These are phyloP conservation scores for Perodicticus potto DNA, from an alignment of 2,797 vertebrate species.

Conservation along the genomic window DNA sequence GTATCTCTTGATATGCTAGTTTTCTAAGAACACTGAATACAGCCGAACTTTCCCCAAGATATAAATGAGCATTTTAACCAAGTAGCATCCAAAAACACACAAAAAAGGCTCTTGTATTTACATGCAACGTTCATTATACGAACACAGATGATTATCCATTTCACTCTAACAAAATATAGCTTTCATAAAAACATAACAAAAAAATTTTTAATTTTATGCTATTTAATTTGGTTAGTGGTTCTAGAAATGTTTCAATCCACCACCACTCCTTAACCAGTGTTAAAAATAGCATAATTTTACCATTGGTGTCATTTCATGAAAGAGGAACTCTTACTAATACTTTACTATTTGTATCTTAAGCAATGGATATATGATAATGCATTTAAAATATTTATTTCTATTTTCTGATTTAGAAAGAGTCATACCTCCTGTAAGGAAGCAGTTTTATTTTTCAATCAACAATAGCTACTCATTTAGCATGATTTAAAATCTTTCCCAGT, in stretches of 20 bases:
- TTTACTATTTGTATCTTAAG: slow-evolving; percentile 46
- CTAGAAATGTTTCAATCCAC: slow-evolving; percentile 15
- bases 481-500: slow-evolving; percentile 37
- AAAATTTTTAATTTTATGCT: not conserved
- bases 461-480: slow-evolving; percentile 28
- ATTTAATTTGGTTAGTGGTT: slow-evolving; percentile 10
- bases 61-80: slow-evolving; percentile 52
- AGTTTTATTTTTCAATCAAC: slow-evolving; percentile 7
- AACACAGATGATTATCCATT: not conserved
- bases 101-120: slow-evolving; percentile 39
- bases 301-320: not conserved
- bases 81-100: not conserved
- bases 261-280: slow-evolving; percentile 6
- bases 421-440: not conserved
- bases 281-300: not conserved
- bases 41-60: not conserved
- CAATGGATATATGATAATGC: not conserved
- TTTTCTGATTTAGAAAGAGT: slow-evolving; percentile 51
- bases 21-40: not conserved
- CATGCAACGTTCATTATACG: slow-evolving; percentile 18
- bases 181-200: slow-evolving; percentile 53
- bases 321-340: not conserved
- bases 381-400: not conserved
- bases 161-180: slow-evolving; percentile 40
- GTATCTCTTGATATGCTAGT: not conserved